A percentile compares a stretch with the other conserved stretches of the same genome.
phyloP scores from a whole-genome alignment of 2,797 vertebrate genomes.

The Synaphobranchus kaupii region DNA sequence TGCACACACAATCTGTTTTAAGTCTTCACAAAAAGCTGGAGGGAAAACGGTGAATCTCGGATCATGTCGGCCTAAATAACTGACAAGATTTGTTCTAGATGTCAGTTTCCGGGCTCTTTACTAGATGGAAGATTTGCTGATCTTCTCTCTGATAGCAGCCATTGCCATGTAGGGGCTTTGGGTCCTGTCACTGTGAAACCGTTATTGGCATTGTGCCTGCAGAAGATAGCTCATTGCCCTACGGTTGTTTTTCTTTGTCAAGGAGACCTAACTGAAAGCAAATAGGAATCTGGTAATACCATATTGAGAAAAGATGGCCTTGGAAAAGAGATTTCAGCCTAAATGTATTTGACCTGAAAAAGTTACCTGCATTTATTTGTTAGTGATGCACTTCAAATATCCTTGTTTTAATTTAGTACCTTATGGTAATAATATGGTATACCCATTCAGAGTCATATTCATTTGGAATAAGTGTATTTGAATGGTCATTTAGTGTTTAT shows the following conservation, averaged over 20 bases:
- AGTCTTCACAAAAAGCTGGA: constrained; percentile 33
- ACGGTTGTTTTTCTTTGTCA: constrained; percentile 24
- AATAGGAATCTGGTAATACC: not conserved
- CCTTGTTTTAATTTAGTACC: too few species aligned
- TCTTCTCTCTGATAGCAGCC: constrained; percentile 40
- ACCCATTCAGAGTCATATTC: too few species aligned
- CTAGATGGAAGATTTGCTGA: constrained; percentile 48
- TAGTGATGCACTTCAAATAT: not conserved
- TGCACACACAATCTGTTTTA: constrained; percentile 11
- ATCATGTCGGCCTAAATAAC: constrained; percentile 44
- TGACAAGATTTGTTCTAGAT: constrained; percentile 48
- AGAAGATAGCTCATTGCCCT: constrained; percentile 2
- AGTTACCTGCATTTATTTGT: not conserved
- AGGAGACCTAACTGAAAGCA: not conserved
- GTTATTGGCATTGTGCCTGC: constrained; percentile 28
- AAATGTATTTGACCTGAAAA: not conserved
- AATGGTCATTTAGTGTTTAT: not conserved
- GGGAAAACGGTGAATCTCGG: constrained; percentile 43
- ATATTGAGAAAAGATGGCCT: not conserved
- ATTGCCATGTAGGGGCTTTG: constrained; percentile 42
- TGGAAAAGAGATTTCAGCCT: not conserved
- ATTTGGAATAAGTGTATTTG: not conserved
- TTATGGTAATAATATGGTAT: too few species aligned
- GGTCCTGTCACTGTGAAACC: constrained; percentile 41
- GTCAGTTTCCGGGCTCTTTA: constrained; percentile 44